Evolutionary conservation across 2,113 vertebrate genomes (phyloP).

Genomic region (Megaptera novaeangliae): DNA sequence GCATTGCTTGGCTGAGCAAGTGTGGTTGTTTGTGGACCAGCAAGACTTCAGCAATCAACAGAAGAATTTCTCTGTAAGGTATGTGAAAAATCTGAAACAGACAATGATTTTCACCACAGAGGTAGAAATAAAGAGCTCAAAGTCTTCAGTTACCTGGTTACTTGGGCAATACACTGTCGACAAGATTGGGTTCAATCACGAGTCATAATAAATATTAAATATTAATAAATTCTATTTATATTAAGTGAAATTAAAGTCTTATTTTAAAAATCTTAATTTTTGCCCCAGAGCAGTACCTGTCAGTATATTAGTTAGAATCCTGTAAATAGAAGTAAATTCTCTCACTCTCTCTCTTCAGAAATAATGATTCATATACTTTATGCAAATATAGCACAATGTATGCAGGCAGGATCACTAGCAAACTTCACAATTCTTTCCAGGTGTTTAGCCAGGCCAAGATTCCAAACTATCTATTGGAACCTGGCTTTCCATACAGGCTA

Average conservation of each 20-base stretch:
- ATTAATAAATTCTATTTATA: not conserved
- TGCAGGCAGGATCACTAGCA: not conserved
- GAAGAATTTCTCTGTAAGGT: not conserved
- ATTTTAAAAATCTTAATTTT: not conserved
- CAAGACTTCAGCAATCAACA: constrained; percentile 19
- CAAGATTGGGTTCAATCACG: not conserved
- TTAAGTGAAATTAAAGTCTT: constrained; percentile 3
- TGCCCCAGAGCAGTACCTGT: not conserved
- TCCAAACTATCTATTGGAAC: not conserved
- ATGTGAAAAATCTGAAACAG: not conserved
- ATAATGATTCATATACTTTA: not conserved
- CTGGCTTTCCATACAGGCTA: not conserved
- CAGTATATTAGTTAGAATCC: not conserved
- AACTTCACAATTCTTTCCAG: not conserved
- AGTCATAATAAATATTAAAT: not conserved
- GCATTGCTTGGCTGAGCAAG: not conserved
- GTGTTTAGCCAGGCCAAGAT: not conserved
- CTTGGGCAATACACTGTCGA: not conserved
- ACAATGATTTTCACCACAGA: not conserved
- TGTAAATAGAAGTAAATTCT: not conserved
- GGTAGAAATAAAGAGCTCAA: not conserved
- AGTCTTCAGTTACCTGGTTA: not conserved
- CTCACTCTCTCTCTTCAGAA: not conserved
- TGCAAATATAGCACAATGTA: not conserved
- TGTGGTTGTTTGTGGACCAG: not conserved